Evolutionary conservation across 1,140 invertebrate genomes (phyloP).

Genomic region (Brachionus paranguensis): DNA sequence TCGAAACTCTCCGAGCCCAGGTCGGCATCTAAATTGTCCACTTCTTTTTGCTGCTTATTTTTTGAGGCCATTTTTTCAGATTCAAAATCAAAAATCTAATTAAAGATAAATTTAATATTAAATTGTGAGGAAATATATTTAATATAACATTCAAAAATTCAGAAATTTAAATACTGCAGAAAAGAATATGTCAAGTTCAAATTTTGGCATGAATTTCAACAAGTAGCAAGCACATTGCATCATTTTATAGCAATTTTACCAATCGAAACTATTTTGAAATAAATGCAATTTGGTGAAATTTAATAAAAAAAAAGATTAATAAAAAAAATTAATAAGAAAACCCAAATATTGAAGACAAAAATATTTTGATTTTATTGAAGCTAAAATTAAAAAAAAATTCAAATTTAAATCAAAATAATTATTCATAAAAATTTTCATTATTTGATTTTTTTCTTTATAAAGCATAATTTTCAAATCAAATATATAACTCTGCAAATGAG

Average conservation of each 20-base stretch:
- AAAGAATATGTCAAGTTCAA: background rate
- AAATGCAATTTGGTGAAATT: background rate
- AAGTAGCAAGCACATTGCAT: background rate
- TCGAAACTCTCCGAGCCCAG: constrained; percentile 58
- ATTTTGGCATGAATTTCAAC: background rate
- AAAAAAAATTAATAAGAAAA: no score
- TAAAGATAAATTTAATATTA: background rate
- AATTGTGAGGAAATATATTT: background rate
- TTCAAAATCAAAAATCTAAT: constrained; percentile 7
- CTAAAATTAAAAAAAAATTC: no score
- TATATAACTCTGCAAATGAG: background rate
- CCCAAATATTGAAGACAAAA: no score
- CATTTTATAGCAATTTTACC: background rate
- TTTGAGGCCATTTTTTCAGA: background rate
- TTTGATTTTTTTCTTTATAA: no score
- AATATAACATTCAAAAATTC: background rate
- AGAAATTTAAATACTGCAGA: background rate
- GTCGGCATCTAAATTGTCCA: constrained; percentile 2
- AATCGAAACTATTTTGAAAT: background rate
- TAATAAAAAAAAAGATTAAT: no score
- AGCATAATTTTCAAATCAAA: background rate
- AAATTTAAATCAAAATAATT: no score
- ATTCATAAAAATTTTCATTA: no score
- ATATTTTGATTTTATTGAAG: no score
- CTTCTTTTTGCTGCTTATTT: background rate